These are phyloP conservation scores for Noctua janthe DNA, from an alignment of 2,888 invertebrate genomes.

Conservation along the genomic window DNA sequence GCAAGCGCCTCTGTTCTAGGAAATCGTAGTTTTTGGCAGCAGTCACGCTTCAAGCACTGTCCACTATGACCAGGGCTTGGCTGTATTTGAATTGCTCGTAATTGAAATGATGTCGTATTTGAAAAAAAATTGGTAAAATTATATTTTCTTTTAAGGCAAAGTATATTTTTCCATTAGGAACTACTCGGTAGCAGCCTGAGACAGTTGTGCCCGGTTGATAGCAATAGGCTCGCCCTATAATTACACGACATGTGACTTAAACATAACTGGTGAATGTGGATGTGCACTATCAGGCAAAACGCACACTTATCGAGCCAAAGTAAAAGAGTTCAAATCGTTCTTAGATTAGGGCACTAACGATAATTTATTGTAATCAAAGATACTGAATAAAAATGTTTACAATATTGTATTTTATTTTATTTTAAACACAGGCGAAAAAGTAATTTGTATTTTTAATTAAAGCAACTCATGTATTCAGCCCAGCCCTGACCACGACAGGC, in stretches of 20 bases:
- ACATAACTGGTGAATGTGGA: not conserved
- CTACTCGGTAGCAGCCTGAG: too few species aligned
- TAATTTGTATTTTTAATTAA: not conserved
- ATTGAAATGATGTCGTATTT: not conserved
- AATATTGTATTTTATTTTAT: not conserved
- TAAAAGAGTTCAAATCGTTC: too few species aligned
- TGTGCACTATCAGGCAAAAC: not conserved
- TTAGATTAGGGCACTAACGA: too few species aligned
- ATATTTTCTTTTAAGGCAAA: not conserved
- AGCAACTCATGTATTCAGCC: not conserved
- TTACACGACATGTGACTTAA: not conserved
- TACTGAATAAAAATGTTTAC: too few species aligned
- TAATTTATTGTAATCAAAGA: too few species aligned
- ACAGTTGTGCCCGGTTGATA: not conserved
- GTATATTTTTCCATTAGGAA: too few species aligned
- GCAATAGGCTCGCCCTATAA: not conserved
- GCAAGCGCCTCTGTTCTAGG: slow-evolving; percentile 57
- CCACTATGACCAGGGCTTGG: slow-evolving; percentile 2
- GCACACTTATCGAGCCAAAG: too few species aligned
- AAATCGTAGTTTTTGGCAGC: slow-evolving; percentile 58
- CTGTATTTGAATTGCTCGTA: not conserved
- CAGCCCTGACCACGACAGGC: slow-evolving; percentile 36
- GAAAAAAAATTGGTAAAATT: not conserved
- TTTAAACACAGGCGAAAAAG: not conserved
- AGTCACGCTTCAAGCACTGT: slow-evolving; percentile 45